Conservation (phyloP, 2,888 invertebrate genomes). For the Ryuthela nishihirai region DNA sequence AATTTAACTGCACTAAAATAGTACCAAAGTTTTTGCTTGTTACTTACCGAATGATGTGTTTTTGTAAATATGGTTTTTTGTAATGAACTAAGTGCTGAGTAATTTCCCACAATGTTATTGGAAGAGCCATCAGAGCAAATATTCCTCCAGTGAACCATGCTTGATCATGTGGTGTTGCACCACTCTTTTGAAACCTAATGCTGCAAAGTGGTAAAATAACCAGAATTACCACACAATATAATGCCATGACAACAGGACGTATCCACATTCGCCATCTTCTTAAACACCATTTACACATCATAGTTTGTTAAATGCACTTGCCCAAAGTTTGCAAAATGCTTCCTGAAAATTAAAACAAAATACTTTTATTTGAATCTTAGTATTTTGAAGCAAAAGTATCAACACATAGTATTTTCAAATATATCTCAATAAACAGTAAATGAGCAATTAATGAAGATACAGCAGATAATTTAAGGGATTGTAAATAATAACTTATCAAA, state of each 20-base stretch:
- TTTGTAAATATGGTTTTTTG: slow-evolving; percentile 84
- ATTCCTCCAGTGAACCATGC: slow-evolving; percentile 53
- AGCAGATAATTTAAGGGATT: no score
- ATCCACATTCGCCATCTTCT: slow-evolving; percentile 82
- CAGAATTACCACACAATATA: slow-evolving; percentile 75
- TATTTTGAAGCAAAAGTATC: no score
- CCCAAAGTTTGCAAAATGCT: no score
- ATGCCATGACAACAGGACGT: slow-evolving; percentile 71
- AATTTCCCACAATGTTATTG: slow-evolving; percentile 92
- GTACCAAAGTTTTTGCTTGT: slow-evolving; percentile 1
- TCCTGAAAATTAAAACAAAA: no score
- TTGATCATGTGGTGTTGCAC: slow-evolving; percentile 71
- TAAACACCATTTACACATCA: slow-evolving; percentile 34
- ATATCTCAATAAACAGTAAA: no score
- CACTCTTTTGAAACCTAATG: slow-evolving; percentile 72
- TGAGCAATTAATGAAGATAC: no score
- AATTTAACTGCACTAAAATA: no score
- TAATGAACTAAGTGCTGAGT: slow-evolving; percentile 90
- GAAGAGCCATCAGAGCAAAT: slow-evolving; percentile 63
- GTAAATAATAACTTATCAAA: no score
- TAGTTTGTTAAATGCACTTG: no score
- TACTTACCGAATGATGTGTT: slow-evolving; percentile 80
- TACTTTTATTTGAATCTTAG: no score
- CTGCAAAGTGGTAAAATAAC: slow-evolving; percentile 80
- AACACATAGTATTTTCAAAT: no score